Evolutionary conservation across 2,888 invertebrate genomes (phyloP), one percentile per base, ranked within the genome.

Genomic region (Clepsis dumicolana): DNA sequence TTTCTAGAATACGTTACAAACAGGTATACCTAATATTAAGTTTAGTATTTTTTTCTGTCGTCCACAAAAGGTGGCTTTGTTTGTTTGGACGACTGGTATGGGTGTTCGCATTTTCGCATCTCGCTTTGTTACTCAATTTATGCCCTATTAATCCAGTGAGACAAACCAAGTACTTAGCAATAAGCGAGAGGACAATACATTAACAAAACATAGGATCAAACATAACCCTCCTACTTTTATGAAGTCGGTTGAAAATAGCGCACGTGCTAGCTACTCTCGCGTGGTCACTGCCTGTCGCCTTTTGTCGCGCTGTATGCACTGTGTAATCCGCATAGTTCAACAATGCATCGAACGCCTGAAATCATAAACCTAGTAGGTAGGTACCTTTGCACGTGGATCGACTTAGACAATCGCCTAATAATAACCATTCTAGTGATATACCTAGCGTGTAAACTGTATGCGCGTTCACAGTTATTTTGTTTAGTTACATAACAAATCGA

Each of bases 351-450:
- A 68, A 59, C 24, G 54, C 35, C 57, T 64, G 63, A 57, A 59
- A 68, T 64, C 68, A 64, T 68, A 68, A 64, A 64, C 68, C 52
- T 44, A 56, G 60, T 60, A 64, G 21, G 38, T 53, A 65, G 3
- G 38, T 65, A 53, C 25, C 16, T 67, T 71, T 80, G 80, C 86
- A 86, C 85, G 84, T 84, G 84, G 72, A 79, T 44, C 52, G 62
- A 67, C 69, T 75, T 70, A 77, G 75, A 78, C 79, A 80, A 77
- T 76, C 65, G 72, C 75, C 78, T 80, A 80, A 75, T 77, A 78
- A 80, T 75, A 80, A 70, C 70, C 61, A 64, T 63, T 24, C 61
- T 54, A 38, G 61, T 61, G 57, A n/a, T 18, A 61, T 21, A 35
- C 14, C 25, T 52, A 63, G 35, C 61, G 1, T 35, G 18, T n/a